Base-by-base conservation (phyloP, 2,888 invertebrate genomes). In the Bellardia pandia region DNA sequence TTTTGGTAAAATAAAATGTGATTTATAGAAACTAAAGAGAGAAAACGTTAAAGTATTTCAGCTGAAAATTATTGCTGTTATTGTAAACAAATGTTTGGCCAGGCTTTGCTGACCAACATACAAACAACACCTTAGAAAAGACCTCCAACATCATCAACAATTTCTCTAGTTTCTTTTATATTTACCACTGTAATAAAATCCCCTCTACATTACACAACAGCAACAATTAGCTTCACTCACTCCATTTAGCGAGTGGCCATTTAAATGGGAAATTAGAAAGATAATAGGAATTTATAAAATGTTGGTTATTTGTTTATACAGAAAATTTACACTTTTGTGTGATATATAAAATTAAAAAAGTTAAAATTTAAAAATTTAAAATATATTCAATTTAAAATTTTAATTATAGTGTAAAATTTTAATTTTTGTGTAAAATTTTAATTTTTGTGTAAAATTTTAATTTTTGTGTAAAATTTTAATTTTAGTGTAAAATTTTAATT, bases 1-100 rank as follows among this genome's bases (percentile, higher is more conserved):
- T 14, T 80, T 77, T 64, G 77, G 56, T 51, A 71, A 80, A 82
- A 76, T 56, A 8, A 71, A 83, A 64, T 64, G 83, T 77, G 82
- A 76, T 71, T 71, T 71, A 51, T 51, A 16, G 9, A 60, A 62
- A 62, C 14, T 53, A 51, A 69, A 13, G 3, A 69, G 23, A 53
- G 68, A 62, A 30, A 13, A n/a, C 16, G 76, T 72, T 76, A 16
- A 60, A 40, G 8, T 51, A 48, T 68, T 76, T 37, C 66, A 51
- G 14, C 42, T 56, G 40, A 13, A 68, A 62, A 33, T 69, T 13
- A 13, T 60, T 68, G 48, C 60, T 82, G 76, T 69, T 30, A 16
- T 75, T 76, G 76, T 69, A 60, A 69, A 69, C 6, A 37, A n/a
- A 23, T 23, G n/a, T 80, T 64, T 56, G 42, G 14, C 48, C 58